Evolutionary conservation across 2,888 invertebrate genomes (phyloP).

Genomic region (Euplexia lucipara): DNA sequence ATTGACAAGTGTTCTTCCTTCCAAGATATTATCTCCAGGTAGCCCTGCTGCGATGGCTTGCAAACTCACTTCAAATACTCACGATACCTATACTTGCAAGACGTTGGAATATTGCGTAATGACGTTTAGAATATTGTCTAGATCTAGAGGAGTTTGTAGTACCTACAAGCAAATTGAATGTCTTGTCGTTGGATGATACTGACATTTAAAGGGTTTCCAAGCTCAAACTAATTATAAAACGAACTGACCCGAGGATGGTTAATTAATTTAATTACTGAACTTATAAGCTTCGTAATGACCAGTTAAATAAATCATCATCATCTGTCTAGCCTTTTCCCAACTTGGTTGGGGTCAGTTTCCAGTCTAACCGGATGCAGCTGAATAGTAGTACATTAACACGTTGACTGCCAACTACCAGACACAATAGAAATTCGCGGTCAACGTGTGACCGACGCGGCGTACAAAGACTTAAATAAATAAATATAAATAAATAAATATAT

Average conservation of each 20-base stretch:
- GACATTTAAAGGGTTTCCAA: not conserved
- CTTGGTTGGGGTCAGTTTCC: no score
- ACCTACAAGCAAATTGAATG: slow-evolving; percentile 21
- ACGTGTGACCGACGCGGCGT: no score
- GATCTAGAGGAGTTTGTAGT: slow-evolving; percentile 18
- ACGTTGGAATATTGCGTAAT: slow-evolving; percentile 48
- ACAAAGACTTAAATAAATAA: no score
- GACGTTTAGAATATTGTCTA: slow-evolving; percentile 30
- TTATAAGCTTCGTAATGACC: no score
- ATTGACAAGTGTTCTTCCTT: slow-evolving; percentile 65
- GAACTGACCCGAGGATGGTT: not conserved
- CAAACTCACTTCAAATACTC: slow-evolving; percentile 54
- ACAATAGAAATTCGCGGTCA: no score
- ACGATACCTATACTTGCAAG: slow-evolving; percentile 40
- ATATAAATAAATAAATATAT: no score
- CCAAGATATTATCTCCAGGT: slow-evolving; percentile 59
- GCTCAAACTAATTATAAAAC: not conserved
- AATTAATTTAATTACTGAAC: not conserved
- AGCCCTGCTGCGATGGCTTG: slow-evolving; percentile 63
- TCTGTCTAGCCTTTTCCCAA: no score
- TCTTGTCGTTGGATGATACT: not conserved
- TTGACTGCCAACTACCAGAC: no score
- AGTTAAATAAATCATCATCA: no score
- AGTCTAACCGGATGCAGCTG: no score
- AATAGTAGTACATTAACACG: no score